phyloP scores from a whole-genome alignment of 2,113 vertebrate genomes.

The Camelus dromedarius region DNA sequence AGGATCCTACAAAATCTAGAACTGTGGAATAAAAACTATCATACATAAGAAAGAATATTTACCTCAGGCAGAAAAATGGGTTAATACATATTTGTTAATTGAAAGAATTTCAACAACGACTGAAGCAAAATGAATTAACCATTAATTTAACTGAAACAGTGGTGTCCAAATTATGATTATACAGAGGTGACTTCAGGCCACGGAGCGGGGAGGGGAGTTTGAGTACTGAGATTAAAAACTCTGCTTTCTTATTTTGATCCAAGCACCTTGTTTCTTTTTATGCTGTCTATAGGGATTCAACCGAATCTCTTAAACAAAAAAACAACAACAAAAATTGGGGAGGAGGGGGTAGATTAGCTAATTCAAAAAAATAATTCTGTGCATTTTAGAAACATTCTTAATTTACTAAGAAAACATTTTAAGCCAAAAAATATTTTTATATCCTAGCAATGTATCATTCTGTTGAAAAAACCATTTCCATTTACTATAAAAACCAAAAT shows the following conservation, averaged over 20 bases:
- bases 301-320: background rate
- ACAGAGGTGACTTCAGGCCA: background rate
- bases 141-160: background rate
- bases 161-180: background rate
- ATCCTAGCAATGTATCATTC: background rate
- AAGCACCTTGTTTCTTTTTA: background rate
- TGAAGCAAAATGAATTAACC: background rate
- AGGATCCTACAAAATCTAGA: background rate
- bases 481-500: background rate
- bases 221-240: background rate
- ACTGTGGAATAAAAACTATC: background rate
- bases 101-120: background rate
- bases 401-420: background rate
- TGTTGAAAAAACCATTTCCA: background rate
- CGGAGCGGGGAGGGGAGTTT: background rate
- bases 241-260: background rate
- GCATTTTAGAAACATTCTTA: conserved; percentile 22
- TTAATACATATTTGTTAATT: background rate
- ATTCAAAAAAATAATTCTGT: background rate
- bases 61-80: background rate
- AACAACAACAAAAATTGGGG: no score
- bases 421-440: background rate
- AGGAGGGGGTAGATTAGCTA: background rate
- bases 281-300: no score
- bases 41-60: background rate